Evolutionary conservation across 2,113 vertebrate species (phyloP).

Genomic region (Pterocles burchelli): DNA sequence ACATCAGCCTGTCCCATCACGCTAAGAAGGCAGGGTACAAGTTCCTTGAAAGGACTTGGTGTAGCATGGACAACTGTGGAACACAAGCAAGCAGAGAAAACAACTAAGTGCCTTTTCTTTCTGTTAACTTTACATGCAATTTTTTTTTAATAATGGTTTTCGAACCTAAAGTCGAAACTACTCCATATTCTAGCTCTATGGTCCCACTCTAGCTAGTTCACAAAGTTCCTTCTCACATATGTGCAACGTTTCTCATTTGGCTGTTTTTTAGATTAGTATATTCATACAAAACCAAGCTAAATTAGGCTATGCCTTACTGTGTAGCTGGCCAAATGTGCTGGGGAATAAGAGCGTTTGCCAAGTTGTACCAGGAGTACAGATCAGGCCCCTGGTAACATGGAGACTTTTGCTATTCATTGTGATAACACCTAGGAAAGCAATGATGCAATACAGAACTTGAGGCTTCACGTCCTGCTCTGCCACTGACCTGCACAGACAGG

Average conservation of each 20-base stretch:
- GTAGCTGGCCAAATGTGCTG: not conserved
- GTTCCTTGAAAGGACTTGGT: not conserved
- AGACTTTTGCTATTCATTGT: not conserved
- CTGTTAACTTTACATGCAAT: not conserved
- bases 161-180: not conserved
- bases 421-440: not conserved
- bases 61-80: not conserved
- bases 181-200: not conserved
- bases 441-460: not conserved
- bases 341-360: not conserved
- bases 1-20: not conserved
- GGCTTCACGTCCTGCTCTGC: not conserved
- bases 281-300: not conserved
- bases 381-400: not conserved
- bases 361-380: not conserved
- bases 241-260: not conserved
- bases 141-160: not conserved
- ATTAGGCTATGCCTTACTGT: not conserved
- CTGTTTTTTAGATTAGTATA: not conserved
- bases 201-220: not conserved
- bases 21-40: not conserved
- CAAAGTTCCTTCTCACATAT: not conserved
- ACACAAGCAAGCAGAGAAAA: not conserved
- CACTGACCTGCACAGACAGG: not conserved
- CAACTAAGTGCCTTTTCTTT: not conserved